Base-by-base conservation (phyloP, 2,888 invertebrate genomes). In the Xestoiulus laeticollis region DNA sequence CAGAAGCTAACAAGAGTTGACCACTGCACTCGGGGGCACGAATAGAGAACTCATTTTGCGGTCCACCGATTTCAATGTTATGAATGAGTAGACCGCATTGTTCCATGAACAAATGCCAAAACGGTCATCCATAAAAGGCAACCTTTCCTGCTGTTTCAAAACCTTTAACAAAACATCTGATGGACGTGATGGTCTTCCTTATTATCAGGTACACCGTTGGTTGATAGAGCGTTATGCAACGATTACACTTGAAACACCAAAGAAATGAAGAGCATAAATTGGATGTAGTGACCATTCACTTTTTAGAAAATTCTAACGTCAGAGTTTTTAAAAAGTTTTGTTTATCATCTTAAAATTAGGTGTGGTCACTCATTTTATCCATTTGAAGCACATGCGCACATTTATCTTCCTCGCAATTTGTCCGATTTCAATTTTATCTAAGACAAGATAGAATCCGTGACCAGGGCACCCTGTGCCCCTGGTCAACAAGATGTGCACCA, bases 41-140 rank as follows among this genome's bases (percentile, higher is more conserved):
- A 26, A 78, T 1, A 78, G 0, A 78, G 14, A 78, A 8, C 22
- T 26, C 26, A 78, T 78, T 78, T 26, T 26, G 78, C 78, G 78
- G 78, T 78, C 78, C 78, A 78, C 78, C 78, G 78, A 78, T 22
- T 78, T 78, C 78, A 78, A 30, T 78, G 78, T 78, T 78, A 78
- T 78, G 78, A 78, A 78, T 78, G 78, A 78, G 30, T 78, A 78
- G 30, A 78, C 78, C 78, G 78, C 78, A 78, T 30, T 78, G 78
- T 22, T 59, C 59, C 59, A 5, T 59, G 19, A 6, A 19, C 14
- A n/a, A 30, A 30, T 30, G 30, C 10, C 26, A 26, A 78, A 78
- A 78, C 78, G 78, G 78, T 78, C 78, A 78, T 26, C 78, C 78
- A 78, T 78, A 30, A 78, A 78, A 78, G 30, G 78, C 78, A 78